phyloP scores from a whole-genome alignment of 2,888 invertebrate species.

The Chrysolina oricalcia region DNA sequence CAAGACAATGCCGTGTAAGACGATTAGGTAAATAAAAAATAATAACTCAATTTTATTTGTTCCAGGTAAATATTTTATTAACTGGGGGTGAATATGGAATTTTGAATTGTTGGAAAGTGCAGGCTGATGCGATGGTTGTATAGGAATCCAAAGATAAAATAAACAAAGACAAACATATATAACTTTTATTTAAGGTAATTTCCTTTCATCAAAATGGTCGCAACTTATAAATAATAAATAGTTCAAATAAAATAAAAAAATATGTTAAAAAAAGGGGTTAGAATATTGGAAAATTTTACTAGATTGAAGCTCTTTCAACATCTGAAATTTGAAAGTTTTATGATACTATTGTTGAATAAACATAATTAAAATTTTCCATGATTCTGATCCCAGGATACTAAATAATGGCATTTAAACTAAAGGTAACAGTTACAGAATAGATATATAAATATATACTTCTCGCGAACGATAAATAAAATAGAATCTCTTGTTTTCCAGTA shows the following conservation, averaged over 20 bases:
- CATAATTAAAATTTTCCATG: not conserved
- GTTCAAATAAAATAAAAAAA: not conserved
- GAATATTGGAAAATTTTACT: slow-evolving; percentile 23
- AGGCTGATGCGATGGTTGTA: not conserved
- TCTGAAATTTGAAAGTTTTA: slow-evolving; percentile 8
- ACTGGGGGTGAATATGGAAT: slow-evolving; percentile 84
- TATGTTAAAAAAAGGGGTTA: not conserved
- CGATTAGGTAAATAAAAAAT: slow-evolving; percentile 30
- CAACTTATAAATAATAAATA: not conserved
- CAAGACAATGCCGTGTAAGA: too few species aligned
- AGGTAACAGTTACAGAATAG: slow-evolving; percentile 40
- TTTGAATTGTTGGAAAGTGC: slow-evolving; percentile 77
- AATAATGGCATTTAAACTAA: slow-evolving; percentile 45
- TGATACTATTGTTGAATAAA: slow-evolving; percentile 6
- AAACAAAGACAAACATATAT: slow-evolving; percentile 22
- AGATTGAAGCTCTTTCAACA: not conserved
- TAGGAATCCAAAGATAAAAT: slow-evolving; percentile 3
- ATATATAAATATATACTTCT: slow-evolving; percentile 23
- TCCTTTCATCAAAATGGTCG: slow-evolving; percentile 49
- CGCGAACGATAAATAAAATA: slow-evolving; percentile 26
- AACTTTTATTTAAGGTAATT: slow-evolving; percentile 45
- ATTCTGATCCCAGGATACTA: slow-evolving; percentile 28
- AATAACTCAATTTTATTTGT: slow-evolving; percentile 46
- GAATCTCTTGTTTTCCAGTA: slow-evolving; percentile 19
- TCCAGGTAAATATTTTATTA: slow-evolving; percentile 77